A percentile compares a stretch with the other conserved stretches of the same genome.
Conservation (phyloP, 2,113 vertebrate species). For the Amblyopsis rosae region DNA sequence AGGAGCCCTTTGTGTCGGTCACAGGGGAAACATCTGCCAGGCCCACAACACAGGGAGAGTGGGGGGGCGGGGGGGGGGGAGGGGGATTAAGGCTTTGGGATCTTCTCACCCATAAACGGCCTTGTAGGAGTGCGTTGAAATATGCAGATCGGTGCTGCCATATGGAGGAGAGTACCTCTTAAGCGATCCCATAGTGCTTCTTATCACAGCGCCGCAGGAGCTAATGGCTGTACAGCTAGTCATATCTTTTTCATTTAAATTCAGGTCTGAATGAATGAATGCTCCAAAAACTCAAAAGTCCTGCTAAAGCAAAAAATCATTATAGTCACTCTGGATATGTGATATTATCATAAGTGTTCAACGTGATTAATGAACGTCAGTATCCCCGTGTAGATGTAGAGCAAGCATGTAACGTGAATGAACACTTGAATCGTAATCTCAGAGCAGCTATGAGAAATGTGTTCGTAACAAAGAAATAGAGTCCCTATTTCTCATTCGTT, state of each 20-base stretch:
- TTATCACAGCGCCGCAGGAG: constrained; percentile 52
- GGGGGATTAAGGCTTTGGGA: constrained; percentile 42
- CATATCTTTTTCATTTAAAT: constrained; percentile 52
- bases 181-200: constrained; percentile 31
- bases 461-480: no score
- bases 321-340: constrained; percentile 29
- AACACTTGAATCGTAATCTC: no score
- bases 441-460: no score
- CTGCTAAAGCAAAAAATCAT: constrained; percentile 39
- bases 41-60: constrained; percentile 37
- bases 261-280: constrained; percentile 52
- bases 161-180: constrained; percentile 8
- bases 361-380: constrained; percentile 25
- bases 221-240: constrained; percentile 28
- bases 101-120: constrained; percentile 28
- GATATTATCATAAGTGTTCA: constrained; percentile 14
- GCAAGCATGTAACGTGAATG: no score
- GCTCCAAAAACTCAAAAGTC: not conserved
- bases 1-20: constrained; percentile 64
- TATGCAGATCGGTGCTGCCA: constrained; percentile 36
- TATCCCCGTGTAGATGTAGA: no score
- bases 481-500: no score
- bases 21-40: constrained; percentile 72
- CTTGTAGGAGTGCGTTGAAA: constrained; percentile 17
- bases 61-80: not conserved